phyloP scores from a whole-genome alignment of 1,140 invertebrate genomes.

The Phenacoccus solenopsis region DNA sequence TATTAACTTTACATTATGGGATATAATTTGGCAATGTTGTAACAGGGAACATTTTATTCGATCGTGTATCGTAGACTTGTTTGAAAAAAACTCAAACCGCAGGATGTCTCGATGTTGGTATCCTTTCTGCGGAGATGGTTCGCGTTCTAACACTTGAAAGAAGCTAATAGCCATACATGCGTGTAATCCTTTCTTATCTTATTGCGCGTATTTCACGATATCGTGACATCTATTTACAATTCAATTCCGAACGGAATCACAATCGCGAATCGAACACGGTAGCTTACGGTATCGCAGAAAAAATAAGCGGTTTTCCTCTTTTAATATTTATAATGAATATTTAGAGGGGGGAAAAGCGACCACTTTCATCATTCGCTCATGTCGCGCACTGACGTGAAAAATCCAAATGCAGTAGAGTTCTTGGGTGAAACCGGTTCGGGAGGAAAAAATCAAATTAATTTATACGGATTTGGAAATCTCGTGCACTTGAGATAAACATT shows the following conservation, averaged over 20 bases:
- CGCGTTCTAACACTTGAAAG: no score
- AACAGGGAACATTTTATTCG: no score
- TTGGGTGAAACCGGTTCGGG: neutral
- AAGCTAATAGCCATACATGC: neutral
- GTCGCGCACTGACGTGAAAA: neutral
- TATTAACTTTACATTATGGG: neutral
- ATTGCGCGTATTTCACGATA: neutral
- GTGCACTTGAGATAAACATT: neutral
- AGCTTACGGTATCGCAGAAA: neutral
- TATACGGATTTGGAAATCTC: neutral
- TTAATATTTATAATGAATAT: slow-evolving; percentile 4
- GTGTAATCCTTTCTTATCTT: slow-evolving; percentile 2
- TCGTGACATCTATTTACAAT: neutral
- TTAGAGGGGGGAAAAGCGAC: no score
- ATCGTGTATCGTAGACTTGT: no score
- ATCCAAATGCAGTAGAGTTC: neutral
- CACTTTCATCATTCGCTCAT: neutral
- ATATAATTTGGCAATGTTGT: neutral
- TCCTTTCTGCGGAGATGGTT: no score
- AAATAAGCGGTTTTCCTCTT: neutral
- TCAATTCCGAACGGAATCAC: neutral
- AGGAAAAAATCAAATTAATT: neutral
- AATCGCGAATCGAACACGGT: neutral
- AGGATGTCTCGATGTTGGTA: no score
- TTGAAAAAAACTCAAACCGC: no score